Conservation (phyloP, 2,797 vertebrate species). For the Gadopsis bispinosus region DNA sequence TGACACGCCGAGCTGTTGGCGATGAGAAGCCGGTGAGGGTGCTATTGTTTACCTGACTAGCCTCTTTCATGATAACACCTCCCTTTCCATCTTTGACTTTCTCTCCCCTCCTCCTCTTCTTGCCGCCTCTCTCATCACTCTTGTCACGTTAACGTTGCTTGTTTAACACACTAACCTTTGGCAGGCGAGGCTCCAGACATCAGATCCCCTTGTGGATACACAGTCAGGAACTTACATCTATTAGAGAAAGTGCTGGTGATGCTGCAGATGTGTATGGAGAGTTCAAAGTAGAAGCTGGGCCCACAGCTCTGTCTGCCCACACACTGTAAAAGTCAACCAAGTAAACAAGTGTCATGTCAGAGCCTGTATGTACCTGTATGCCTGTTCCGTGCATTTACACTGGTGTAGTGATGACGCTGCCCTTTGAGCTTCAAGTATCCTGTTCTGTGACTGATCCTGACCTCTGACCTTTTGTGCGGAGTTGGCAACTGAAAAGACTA, state of each 20-base stretch:
- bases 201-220: conserved; percentile 37
- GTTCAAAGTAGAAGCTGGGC: conserved; percentile 25
- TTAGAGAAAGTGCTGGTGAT: conserved; percentile 75
- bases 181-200: conserved; percentile 25
- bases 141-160: conserved; percentile 40
- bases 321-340: conserved; percentile 24
- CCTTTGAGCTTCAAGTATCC: not conserved
- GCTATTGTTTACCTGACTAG: conserved; percentile 42
- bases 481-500: not conserved
- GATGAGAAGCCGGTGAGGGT: conserved; percentile 30
- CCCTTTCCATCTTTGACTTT: not conserved
- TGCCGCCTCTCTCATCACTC: conserved; percentile 37
- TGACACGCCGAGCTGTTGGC: conserved; percentile 34
- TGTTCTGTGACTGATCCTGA: conserved; percentile 3
- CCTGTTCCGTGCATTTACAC: not conserved
- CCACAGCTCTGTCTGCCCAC: conserved; percentile 28
- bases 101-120: not conserved
- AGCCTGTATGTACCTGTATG: not conserved
- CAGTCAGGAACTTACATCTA: conserved; percentile 70
- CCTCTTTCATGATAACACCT: conserved; percentile 24
- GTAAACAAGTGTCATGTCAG: conserved; percentile 35
- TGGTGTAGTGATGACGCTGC: not conserved
- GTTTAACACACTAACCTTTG: conserved; percentile 53
- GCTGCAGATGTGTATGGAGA: conserved; percentile 42
- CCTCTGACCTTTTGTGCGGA: conserved; percentile 7